Conservation (phyloP, 2,888 invertebrate species). For the Lamellibrachia satsuma region DNA sequence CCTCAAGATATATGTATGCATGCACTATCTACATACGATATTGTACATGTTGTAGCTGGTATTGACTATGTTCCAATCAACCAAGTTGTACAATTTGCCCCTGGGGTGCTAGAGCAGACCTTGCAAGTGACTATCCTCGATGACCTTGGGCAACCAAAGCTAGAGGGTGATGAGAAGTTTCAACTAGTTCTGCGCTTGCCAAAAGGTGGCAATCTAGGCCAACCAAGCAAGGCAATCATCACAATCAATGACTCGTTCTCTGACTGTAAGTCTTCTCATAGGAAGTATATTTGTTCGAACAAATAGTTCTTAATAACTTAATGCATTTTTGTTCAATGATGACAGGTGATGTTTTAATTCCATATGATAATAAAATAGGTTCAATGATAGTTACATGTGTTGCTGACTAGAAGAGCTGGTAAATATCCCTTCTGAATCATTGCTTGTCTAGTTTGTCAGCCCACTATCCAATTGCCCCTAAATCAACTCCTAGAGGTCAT, state of each 20-base stretch:
- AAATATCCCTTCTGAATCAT: no score
- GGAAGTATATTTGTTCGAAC: not conserved
- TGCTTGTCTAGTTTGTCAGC: no score
- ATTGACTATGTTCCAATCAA: slow-evolving; percentile 62
- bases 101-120: slow-evolving; percentile 59
- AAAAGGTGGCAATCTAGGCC: slow-evolving; percentile 57
- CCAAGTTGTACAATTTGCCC: slow-evolving; percentile 58
- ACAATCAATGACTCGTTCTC: slow-evolving; percentile 61
- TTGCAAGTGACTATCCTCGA: slow-evolving; percentile 61
- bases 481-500: no score
- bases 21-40: not conserved
- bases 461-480: no score
- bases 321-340: not conserved
- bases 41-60: slow-evolving; percentile 52
- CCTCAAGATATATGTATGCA: no score
- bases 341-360: not conserved
- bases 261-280: slow-evolving; percentile 57
- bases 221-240: slow-evolving; percentile 54
- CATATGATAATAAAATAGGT: not conserved
- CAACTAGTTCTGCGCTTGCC: slow-evolving; percentile 60
- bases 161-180: slow-evolving; percentile 64
- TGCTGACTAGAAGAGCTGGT: no score
- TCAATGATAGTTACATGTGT: not conserved
- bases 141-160: slow-evolving; percentile 59
- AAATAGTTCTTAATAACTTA: not conserved